Conservation (phyloP, 2,113 vertebrate genomes). For the Cololabis saira region DNA sequence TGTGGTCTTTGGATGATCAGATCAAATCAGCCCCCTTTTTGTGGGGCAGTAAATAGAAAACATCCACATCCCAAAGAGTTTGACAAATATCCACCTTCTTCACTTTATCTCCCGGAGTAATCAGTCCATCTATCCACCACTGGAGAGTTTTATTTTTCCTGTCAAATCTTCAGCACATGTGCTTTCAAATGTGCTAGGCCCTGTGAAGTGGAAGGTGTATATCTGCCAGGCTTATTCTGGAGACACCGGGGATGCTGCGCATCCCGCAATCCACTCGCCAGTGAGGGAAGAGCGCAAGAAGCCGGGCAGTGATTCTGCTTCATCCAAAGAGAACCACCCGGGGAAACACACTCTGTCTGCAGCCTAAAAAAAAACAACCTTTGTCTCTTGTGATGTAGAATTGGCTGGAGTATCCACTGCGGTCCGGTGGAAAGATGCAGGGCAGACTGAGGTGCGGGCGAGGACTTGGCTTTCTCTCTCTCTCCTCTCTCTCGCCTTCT, state of each 20-base stretch:
- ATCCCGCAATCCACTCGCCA: slow-evolving; percentile 57
- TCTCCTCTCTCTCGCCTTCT: not conserved
- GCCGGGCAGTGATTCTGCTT: slow-evolving; percentile 30
- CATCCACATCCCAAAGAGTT: slow-evolving; percentile 64
- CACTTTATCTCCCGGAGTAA: slow-evolving; percentile 49
- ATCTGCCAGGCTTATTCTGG: slow-evolving; percentile 30
- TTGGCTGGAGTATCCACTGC: slow-evolving; percentile 45
- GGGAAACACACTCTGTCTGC: slow-evolving; percentile 19
- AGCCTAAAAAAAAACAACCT: slow-evolving; percentile 12
- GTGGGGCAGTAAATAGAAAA: slow-evolving; percentile 34
- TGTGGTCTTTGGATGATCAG: slow-evolving; percentile 26
- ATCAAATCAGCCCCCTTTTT: slow-evolving; percentile 17
- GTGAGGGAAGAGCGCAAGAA: slow-evolving; percentile 39
- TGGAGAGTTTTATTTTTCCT: slow-evolving; percentile 40
- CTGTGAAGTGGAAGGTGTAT: slow-evolving; percentile 36
- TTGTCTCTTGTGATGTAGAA: slow-evolving; percentile 28
- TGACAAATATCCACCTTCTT: slow-evolving; percentile 37
- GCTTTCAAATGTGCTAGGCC: slow-evolving; percentile 22
- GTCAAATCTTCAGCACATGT: slow-evolving; percentile 4
- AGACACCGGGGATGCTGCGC: slow-evolving; percentile 58
- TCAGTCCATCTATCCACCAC: slow-evolving; percentile 23
- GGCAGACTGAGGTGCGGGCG: slow-evolving; percentile 57
- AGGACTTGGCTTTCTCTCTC: slow-evolving; percentile 21
- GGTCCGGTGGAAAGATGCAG: slow-evolving; percentile 60
- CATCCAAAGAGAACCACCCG: too few species aligned